These are phyloP conservation scores for Doris montereyensis DNA, from an alignment of 2,888 invertebrate species.

Conservation along the genomic window DNA sequence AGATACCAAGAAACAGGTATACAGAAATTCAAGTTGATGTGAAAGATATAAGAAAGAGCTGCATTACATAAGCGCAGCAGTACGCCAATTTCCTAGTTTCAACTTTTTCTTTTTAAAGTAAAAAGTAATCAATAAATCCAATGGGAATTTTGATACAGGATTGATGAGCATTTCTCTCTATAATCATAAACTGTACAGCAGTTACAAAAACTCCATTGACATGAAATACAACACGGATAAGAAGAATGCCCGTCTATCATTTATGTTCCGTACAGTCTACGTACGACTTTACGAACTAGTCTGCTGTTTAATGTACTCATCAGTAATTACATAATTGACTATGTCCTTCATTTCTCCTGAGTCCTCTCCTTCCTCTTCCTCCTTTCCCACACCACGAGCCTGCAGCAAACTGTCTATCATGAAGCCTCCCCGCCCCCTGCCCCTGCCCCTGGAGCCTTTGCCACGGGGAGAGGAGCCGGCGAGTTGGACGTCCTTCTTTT, in stretches of 20 bases:
- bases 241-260: too few species aligned
- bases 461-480: background rate
- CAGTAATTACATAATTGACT: constrained; percentile 58
- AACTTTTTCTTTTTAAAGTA: too few species aligned
- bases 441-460: constrained; percentile 25
- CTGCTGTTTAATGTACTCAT: constrained; percentile 53
- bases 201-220: background rate
- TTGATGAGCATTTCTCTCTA: too few species aligned
- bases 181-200: too few species aligned
- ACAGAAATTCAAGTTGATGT: too few species aligned
- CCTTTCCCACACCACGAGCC: constrained; percentile 1
- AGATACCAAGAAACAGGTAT: too few species aligned
- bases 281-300: constrained; percentile 40
- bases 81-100: too few species aligned
- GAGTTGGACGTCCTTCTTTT: constrained; percentile 20
- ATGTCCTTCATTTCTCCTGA: constrained; percentile 59
- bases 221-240: too few species aligned
- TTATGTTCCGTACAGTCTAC: background rate
- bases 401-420: constrained; percentile 56
- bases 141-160: too few species aligned
- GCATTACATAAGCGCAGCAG: too few species aligned
- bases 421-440: constrained; percentile 49
- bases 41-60: too few species aligned
- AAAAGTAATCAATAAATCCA: too few species aligned
- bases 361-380: constrained; percentile 53